Evolutionary conservation across 2,113 vertebrate genomes (phyloP).

Genomic region (Verasper variegatus): DNA sequence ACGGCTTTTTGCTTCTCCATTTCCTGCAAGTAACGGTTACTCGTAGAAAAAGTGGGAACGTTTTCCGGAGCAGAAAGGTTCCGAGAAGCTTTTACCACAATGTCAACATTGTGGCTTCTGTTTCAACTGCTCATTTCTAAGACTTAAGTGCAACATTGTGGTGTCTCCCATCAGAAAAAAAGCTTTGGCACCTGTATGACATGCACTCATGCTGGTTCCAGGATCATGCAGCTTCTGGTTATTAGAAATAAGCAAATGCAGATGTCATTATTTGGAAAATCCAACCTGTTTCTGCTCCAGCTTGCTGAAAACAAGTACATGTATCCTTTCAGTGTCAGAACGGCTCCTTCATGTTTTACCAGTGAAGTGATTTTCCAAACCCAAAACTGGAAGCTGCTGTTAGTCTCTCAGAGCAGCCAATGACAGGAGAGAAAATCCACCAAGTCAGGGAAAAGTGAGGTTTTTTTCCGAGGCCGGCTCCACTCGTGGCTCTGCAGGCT

Average conservation of each 20-base stretch:
- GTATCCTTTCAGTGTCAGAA: slow-evolving; percentile 22
- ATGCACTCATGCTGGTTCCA: slow-evolving; percentile 32
- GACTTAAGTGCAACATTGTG: not conserved
- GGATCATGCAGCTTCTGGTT: slow-evolving; percentile 29
- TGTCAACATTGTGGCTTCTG: slow-evolving; percentile 41
- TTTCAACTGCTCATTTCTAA: slow-evolving; percentile 42
- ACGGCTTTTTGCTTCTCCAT: slow-evolving; percentile 76
- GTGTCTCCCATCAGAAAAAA: not conserved
- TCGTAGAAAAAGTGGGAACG: slow-evolving; percentile 78
- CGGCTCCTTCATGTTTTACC: slow-evolving; percentile 31
- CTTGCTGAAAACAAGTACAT: slow-evolving; percentile 54
- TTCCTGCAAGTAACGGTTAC: slow-evolving; percentile 59
- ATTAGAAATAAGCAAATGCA: not conserved
- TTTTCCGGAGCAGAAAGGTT: slow-evolving; percentile 66
- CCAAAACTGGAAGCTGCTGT: slow-evolving; percentile 50
- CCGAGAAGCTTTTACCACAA: slow-evolving; percentile 19
- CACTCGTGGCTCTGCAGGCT: not conserved
- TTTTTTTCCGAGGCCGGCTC: slow-evolving; percentile 37
- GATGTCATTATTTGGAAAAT: slow-evolving; percentile 33
- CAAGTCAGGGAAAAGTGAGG: slow-evolving; percentile 50
- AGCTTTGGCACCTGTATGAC: not conserved
- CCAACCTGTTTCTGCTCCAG: slow-evolving; percentile 59
- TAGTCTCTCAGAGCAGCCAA: slow-evolving; percentile 26
- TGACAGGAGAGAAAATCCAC: slow-evolving; percentile 49
- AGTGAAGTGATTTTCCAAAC: slow-evolving; percentile 30